phyloP scores from a whole-genome alignment of 2,888 invertebrate species.

The Torymus texanus region DNA sequence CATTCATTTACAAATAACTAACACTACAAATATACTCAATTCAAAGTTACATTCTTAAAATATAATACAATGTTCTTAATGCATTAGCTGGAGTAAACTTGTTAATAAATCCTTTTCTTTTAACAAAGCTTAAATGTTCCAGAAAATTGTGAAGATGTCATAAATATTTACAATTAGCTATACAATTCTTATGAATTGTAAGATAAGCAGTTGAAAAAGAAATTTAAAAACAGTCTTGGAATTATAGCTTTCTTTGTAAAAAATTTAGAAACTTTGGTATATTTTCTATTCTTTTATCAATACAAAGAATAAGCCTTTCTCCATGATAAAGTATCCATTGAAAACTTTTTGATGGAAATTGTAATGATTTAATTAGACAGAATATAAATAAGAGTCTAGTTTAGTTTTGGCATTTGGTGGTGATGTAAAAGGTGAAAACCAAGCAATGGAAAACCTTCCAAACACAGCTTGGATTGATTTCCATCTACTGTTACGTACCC shows the following conservation, averaged over 20 bases:
- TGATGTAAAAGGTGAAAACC: constrained; percentile 95
- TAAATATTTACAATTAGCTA: constrained; percentile 16
- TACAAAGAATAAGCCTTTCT: background rate
- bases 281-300: constrained; percentile 3
- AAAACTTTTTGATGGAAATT: background rate
- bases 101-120: constrained; percentile 1
- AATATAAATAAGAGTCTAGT: constrained; percentile 88
- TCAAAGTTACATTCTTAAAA: no score
- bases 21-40: no score
- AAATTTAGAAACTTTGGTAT: constrained; percentile 17
- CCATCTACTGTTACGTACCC: constrained; percentile 95
- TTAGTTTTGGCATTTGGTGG: constrained; percentile 87
- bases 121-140: constrained; percentile 3
- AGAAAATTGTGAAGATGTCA: background rate
- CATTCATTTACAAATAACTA: no score
- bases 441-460: constrained; percentile 94
- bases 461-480: constrained; percentile 97
- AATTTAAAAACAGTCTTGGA: constrained; percentile 25
- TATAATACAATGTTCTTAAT: background rate
- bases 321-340: constrained; percentile 2
- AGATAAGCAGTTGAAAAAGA: background rate
- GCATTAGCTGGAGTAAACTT: background rate
- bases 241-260: constrained; percentile 6
- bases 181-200: background rate
- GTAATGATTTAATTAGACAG: constrained; percentile 79